phyloP scores from a whole-genome alignment of 2,797 vertebrate species.

The Cuniculus paca region DNA sequence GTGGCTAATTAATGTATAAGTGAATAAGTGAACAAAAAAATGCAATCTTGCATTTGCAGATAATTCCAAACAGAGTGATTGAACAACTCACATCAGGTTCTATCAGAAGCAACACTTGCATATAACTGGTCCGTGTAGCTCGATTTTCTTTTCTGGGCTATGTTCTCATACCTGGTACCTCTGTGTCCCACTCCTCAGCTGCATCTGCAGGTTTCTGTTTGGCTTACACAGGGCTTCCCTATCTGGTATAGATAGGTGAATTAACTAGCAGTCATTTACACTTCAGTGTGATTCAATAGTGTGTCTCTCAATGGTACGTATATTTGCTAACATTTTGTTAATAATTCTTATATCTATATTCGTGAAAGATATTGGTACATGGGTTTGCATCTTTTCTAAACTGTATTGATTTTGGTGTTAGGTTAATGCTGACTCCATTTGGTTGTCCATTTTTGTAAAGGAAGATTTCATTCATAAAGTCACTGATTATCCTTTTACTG shows the following conservation, averaged over 20 bases:
- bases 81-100: background rate
- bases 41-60: background rate
- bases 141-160: background rate
- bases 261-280: background rate
- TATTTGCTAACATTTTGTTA: background rate
- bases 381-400: background rate
- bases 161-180: background rate
- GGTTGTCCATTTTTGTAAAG: background rate
- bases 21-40: background rate
- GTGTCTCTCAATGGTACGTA: background rate
- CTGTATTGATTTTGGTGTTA: background rate
- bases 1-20: background rate
- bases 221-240: rapidly evolving
- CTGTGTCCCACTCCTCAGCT: no score
- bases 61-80: background rate
- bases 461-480: background rate
- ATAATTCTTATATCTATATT: background rate
- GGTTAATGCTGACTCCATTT: background rate
- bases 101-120: background rate
- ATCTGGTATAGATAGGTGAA: background rate
- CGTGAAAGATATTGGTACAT: background rate
- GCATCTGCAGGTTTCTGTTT: background rate
- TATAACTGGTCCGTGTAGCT: rapidly evolving
- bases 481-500: background rate
- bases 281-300: background rate